Percentiles rank a stretch among this genome's conserved stretches.
These are phyloP conservation scores for Salmo trutta DNA, from an alignment of 2,797 vertebrate species.

Conservation along the genomic window DNA sequence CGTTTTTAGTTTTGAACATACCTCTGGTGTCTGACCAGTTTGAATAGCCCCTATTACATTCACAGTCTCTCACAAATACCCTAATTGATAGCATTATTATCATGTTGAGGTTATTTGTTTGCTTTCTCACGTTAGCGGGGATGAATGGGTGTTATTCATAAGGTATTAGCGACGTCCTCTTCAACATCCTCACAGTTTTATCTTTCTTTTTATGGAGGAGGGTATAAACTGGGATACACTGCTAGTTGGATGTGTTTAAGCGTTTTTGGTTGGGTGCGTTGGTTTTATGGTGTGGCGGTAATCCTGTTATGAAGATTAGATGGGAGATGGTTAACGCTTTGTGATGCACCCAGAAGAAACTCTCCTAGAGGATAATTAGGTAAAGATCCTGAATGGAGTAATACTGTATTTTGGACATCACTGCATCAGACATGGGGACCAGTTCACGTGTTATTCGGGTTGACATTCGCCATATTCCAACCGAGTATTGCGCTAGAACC, in stretches of 20 bases:
- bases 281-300: background rate
- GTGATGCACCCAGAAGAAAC: background rate
- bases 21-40: background rate
- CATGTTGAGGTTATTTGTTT: background rate
- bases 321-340: background rate
- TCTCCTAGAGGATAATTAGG: background rate
- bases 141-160: conserved; percentile 1
- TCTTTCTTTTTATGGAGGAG: background rate
- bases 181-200: background rate
- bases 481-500: no score
- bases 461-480: background rate
- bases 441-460: background rate
- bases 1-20: background rate
- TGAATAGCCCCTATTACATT: background rate
- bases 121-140: background rate
- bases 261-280: background rate
- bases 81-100: background rate
- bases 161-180: background rate
- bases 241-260: background rate
- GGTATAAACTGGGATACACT: background rate
- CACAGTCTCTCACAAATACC: background rate
- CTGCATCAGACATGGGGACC: background rate
- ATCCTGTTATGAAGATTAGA: background rate
- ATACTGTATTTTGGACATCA: background rate
- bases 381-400: background rate